These are phyloP conservation scores for Platichthys stellatus DNA, from an alignment of 2,113 vertebrate species.

Conservation along the genomic window DNA sequence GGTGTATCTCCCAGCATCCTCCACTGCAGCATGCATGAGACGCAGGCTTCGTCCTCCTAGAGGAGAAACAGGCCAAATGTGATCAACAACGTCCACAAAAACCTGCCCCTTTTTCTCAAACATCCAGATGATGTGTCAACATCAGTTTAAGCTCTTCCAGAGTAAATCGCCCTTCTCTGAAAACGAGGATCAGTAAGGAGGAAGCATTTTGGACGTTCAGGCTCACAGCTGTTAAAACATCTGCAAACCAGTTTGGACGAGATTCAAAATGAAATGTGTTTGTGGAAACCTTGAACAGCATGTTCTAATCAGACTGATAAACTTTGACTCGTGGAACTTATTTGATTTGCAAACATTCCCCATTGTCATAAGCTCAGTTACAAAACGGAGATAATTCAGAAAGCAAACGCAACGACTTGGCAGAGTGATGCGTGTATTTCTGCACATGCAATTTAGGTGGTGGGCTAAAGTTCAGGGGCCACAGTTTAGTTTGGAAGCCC, in stretches of 20 bases:
- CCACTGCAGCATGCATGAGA: slow-evolving; percentile 80
- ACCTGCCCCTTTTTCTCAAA: not conserved
- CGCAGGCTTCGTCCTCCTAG: slow-evolving; percentile 89
- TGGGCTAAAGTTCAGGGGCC: not conserved
- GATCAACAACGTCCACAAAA: not conserved
- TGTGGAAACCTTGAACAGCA: too few species aligned
- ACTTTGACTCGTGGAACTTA: not conserved
- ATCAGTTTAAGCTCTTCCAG: not conserved
- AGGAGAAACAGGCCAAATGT: slow-evolving; percentile 10
- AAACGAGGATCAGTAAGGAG: slow-evolving; percentile 13
- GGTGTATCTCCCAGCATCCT: slow-evolving; percentile 88
- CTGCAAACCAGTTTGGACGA: slow-evolving; percentile 8
- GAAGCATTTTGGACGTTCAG: slow-evolving; percentile 12
- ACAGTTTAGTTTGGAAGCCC: slow-evolving; percentile 12
- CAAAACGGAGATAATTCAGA: not conserved
- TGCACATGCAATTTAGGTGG: not conserved
- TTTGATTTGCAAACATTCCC: not conserved
- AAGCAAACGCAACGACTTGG: not conserved
- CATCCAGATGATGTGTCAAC: not conserved
- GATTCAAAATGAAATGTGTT: not conserved
- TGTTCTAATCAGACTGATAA: not conserved
- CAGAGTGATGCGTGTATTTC: not conserved
- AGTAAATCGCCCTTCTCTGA: not conserved
- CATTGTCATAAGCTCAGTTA: not conserved
- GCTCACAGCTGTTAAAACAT: slow-evolving; percentile 44